Percentiles rank a stretch among this genome's conserved stretches.
These are phyloP conservation scores for Eurytoma californica DNA, from an alignment of 2,888 invertebrate species.

Conservation along the genomic window DNA sequence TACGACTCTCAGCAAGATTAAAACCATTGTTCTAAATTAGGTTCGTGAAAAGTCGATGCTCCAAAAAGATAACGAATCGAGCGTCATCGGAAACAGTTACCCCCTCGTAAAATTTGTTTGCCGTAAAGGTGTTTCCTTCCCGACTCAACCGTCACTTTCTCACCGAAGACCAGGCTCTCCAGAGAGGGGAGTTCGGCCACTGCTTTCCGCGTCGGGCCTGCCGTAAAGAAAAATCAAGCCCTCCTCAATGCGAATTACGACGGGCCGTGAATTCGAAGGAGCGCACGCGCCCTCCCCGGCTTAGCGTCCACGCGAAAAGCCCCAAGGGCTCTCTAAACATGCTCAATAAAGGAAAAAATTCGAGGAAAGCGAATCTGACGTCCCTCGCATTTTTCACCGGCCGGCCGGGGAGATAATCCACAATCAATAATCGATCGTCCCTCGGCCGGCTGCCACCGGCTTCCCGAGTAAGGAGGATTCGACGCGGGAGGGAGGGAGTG, in stretches of 20 bases:
- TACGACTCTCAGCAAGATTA: neutral
- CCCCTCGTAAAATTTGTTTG: constrained; percentile 4
- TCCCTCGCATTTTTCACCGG: constrained; percentile 27
- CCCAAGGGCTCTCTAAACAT: constrained; percentile 16
- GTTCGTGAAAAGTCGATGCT: neutral
- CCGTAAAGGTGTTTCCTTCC: neutral
- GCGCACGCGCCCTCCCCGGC: neutral
- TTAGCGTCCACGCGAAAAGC: constrained; percentile 8
- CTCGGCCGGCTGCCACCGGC: constrained; percentile 5
- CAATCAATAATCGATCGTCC: constrained; percentile 44
- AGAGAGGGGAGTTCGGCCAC: neutral
- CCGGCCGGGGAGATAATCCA: neutral
- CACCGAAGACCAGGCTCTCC: neutral
- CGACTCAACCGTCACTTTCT: neutral
- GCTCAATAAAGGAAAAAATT: constrained; percentile 36
- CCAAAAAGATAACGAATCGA: neutral
- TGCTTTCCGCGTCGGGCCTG: constrained; percentile 15
- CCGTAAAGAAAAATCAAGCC: constrained; percentile 18
- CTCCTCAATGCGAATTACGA: constrained; percentile 7
- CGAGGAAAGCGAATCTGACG: constrained; percentile 33
- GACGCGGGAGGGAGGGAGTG: neutral
- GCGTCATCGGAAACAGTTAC: constrained; percentile 1
- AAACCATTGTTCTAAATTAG: neutral
- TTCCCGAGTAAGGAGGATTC: neutral
- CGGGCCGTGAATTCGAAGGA: constrained; percentile 1